Base-by-base conservation (phyloP, 2,113 vertebrate genomes). In the Amia ocellicauda region DNA sequence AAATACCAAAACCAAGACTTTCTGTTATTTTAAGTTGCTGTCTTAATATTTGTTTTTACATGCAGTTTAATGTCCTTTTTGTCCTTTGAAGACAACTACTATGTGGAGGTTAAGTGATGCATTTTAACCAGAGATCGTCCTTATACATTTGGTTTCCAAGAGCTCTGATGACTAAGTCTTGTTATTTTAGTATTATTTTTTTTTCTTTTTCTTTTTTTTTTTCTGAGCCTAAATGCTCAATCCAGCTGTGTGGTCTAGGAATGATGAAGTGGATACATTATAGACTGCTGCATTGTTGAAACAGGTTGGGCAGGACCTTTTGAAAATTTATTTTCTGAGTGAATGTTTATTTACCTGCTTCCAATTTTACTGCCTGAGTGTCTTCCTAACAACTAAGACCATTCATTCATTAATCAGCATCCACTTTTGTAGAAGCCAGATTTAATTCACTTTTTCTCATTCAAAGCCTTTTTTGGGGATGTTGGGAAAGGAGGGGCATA, bases 301-400 rank as follows among this genome's bases (percentile, higher is more conserved):
- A 69, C 69, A 75, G 73, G 67, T 75, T 59, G 67, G 59, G 63
- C 59, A 19, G 31, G 31, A 36, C 11, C 5, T 5, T 11, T 7
- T 36, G 31, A 51, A 68, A 40, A 67, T 62, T 56, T 62, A 62
- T 72, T 68, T 76, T 74, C 64, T 69, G 73, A 49, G 66, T 62
- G 66, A 71, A 71, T 80, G 74, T 80, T 80, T 80, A 71, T 77
- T 77, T 77, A 72, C 71, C 75, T 77, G 75, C 75, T 80, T 77
- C 73, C 73, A 77, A 69, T 76, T 72, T 75, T 68, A 69, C 71
- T 56, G 72, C 74, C 74, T 66, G 73, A 75, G 67, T 70, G 67
- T 73, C 61, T 64, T 74, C 62, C 63, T 67, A 57, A 36, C 5
- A 36, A 11, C 31, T 73, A 67, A 71, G 62, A 71, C 70, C 69